Conservation (phyloP, 92 coral and sea anemone species). For the Blastomussa wellsi region DNA sequence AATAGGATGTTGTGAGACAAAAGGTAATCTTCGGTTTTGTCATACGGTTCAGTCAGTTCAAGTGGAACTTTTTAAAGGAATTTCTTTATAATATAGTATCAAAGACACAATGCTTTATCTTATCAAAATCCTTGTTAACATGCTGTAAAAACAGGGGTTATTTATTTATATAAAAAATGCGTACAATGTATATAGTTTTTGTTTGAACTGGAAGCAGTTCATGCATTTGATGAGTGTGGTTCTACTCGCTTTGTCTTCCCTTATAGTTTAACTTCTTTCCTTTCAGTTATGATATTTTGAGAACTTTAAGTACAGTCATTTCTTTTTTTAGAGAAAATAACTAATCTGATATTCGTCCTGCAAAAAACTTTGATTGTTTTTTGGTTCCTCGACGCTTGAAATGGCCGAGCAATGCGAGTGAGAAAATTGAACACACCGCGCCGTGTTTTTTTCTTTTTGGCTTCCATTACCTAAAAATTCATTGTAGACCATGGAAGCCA, state of each 20-base stretch:
- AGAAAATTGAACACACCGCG: too few species aligned
- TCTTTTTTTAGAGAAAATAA: neutral
- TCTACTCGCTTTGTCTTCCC: neutral
- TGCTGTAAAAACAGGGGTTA: too few species aligned
- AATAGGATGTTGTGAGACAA: neutral
- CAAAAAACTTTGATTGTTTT: neutral
- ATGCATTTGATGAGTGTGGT: neutral
- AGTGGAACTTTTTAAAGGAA: neutral
- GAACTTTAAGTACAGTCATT: neutral
- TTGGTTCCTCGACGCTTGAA: too few species aligned
- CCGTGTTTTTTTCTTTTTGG: neutral
- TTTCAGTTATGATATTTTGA: neutral
- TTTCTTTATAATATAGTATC: too few species aligned
- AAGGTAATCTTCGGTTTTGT: neutral
- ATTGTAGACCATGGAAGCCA: too few species aligned
- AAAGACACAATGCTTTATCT: too few species aligned
- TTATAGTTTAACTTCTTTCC: neutral
- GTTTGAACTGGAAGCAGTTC: too few species aligned
- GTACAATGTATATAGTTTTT: too few species aligned
- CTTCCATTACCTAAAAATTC: neutral
- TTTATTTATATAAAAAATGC: too few species aligned
- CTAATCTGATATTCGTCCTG: neutral
- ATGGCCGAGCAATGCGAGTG: too few species aligned
- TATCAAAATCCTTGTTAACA: too few species aligned
- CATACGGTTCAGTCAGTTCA: neutral